A percentile compares a stretch with the other conserved stretches of the same genome.
Evolutionary conservation across 2,113 vertebrate genomes (phyloP).

Genomic region (Pseudopodoces humilis): DNA sequence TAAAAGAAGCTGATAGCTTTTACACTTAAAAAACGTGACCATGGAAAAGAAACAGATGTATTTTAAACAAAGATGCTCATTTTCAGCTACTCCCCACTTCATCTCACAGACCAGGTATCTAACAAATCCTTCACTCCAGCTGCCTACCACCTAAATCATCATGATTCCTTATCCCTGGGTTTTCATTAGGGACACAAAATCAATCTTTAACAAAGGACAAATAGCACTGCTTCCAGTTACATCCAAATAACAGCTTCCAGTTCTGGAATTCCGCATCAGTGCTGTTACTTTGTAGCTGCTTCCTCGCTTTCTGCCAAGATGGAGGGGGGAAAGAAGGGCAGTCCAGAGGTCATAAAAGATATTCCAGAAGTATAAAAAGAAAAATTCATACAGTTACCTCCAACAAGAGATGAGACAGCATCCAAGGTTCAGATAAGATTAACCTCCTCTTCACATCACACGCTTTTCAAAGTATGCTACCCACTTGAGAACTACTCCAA

Average conservation of each 20-base stretch:
- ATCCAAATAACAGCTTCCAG: not conserved
- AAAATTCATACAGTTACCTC: not conserved
- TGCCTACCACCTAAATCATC: not conserved
- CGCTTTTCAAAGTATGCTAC: not conserved
- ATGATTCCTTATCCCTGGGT: not conserved
- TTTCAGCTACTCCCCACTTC: not conserved
- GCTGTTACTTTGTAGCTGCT: not conserved
- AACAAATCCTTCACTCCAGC: not conserved
- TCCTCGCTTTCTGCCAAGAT: not conserved
- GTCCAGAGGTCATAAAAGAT: not conserved
- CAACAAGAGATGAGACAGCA: not conserved
- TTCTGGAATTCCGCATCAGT: not conserved
- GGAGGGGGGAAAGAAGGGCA: not conserved
- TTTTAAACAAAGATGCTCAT: not conserved
- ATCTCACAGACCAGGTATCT: not conserved
- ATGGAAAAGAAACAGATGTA: constrained; percentile 4
- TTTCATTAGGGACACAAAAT: constrained; percentile 5
- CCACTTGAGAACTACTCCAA: not conserved
- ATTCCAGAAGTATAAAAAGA: not conserved
- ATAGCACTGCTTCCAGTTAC: not conserved
- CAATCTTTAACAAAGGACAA: constrained; percentile 25
- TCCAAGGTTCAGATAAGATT: not conserved
- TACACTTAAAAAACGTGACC: not conserved
- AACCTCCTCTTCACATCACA: not conserved
- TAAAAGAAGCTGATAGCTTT: constrained; percentile 14